Evolutionary conservation across 2,797 vertebrate genomes (phyloP).

Genomic region (Ptychobarbus kaznakovi): DNA sequence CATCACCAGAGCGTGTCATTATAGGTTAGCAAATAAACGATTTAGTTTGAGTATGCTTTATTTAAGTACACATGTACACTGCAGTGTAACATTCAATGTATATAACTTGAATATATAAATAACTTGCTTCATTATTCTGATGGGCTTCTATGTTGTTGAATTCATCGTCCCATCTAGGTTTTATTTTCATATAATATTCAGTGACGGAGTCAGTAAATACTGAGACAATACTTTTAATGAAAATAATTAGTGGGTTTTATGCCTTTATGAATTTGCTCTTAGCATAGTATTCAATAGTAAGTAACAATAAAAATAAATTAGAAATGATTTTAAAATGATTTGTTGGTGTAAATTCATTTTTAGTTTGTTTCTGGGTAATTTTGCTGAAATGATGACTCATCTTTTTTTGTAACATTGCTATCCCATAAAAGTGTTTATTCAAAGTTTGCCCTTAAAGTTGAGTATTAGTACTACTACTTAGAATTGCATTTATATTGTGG

Average conservation of each 20-base stretch:
- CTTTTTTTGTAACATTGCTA: neutral
- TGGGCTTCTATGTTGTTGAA: neutral
- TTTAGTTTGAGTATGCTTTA: neutral
- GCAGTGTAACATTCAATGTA: neutral
- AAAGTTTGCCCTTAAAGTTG: conserved; percentile 25
- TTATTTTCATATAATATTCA: neutral
- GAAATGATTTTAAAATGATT: neutral
- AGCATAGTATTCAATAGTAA: neutral
- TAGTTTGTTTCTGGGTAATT: neutral
- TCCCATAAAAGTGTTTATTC: neutral
- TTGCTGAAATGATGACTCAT: neutral
- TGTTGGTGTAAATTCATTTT: neutral
- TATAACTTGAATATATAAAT: neutral
- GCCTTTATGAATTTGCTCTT: neutral
- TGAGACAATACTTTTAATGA: neutral
- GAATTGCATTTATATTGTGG: neutral
- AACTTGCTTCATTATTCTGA: neutral
- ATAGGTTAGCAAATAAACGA: neutral
- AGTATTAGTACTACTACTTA: neutral
- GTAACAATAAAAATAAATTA: neutral
- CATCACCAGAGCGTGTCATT: neutral
- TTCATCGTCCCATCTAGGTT: neutral
- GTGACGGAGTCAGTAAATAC: neutral
- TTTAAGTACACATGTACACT: neutral
- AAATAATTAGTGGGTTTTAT: neutral